These are phyloP conservation scores for Leptopilina clavipes DNA, from an alignment of 1,140 invertebrate species.

Conservation along the genomic window DNA sequence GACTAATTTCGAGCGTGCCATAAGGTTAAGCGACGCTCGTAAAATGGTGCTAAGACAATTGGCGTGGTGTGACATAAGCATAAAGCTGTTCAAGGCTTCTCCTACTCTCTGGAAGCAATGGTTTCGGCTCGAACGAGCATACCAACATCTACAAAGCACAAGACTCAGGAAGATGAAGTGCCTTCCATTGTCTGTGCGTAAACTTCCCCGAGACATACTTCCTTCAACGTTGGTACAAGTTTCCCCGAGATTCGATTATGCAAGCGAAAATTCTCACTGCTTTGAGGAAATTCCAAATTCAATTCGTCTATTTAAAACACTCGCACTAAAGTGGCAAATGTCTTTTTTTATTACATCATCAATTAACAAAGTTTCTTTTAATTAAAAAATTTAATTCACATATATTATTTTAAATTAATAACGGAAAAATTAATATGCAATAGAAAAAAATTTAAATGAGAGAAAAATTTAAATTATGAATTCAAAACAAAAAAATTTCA, in stretches of 20 bases:
- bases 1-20: not conserved
- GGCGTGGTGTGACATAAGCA: conserved; percentile 28
- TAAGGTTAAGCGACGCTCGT: conserved; percentile 19
- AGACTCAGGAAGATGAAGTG: conserved; percentile 1
- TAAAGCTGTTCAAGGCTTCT: conserved; percentile 8
- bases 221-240: conserved; percentile 19
- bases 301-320: not conserved
- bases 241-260: conserved; percentile 5
- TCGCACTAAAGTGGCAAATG: too few relatives aligned
- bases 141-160: conserved; percentile 16
- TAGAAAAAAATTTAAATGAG: too few relatives aligned
- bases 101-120: not conserved
- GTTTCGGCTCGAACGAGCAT: conserved; percentile 3
- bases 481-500: too few relatives aligned
- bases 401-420: too few relatives aligned
- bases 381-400: too few relatives aligned
- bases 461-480: too few relatives aligned
- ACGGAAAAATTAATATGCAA: too few relatives aligned
- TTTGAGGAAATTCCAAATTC: not conserved
- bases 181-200: conserved; percentile 20
- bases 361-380: too few relatives aligned
- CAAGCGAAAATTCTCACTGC: not conserved
- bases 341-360: too few relatives aligned
- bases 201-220: conserved; percentile 4
- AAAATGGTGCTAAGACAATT: conserved; percentile 26